Evolutionary conservation across 2,113 vertebrate genomes (phyloP), one percentile per base, ranked within the genome.

Genomic region (Acrocephalus arundinaceus): DNA sequence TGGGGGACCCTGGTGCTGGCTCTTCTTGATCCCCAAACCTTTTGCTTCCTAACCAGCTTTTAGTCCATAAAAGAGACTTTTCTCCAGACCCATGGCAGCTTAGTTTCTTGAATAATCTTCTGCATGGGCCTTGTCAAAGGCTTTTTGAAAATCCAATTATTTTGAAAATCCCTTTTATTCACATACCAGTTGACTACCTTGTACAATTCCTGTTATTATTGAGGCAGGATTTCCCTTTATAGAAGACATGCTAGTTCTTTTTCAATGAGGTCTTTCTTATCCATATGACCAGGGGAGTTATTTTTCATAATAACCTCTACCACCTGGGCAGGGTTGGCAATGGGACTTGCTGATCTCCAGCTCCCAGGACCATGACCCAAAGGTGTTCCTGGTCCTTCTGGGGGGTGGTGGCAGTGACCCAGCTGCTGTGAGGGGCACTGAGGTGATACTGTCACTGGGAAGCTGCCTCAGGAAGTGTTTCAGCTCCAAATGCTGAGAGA

Each of bases 91-190:
- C 13, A 8, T 49, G 67, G 35, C 49, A 70, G 72, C 84, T 95
- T 80, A 62, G 55, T 41, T 93, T 75, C 75, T 79, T 41, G 49
- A 86, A 71, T 78, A 88, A 80, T 57, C 30, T 79, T 87, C 68
- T 2, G 1, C 1, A 2, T 16, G 31, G 59, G 28, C 68, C 81
- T 77, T 70, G 51, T 49, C n/a, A 70, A 65, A 80, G 19, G 63
- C 58, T 72, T 70, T 89, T 67, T 77, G 81, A 90, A 93, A 93
- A 92, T 75, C 71, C 79, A 78, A 8, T 90, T 82, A 72, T 79
- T 95, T 71, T 76, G 58, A 68, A 88, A 86, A 77, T 77, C 68
- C 51, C 17, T 94, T 81, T 91, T 51, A 27, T 55, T 84, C 61
- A 17, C 14, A 30, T 2, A 5, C 41, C 54, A 48, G 3, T 39